phyloP scores from a whole-genome alignment of 2,888 invertebrate species.

The Deladenus siricidicola region DNA sequence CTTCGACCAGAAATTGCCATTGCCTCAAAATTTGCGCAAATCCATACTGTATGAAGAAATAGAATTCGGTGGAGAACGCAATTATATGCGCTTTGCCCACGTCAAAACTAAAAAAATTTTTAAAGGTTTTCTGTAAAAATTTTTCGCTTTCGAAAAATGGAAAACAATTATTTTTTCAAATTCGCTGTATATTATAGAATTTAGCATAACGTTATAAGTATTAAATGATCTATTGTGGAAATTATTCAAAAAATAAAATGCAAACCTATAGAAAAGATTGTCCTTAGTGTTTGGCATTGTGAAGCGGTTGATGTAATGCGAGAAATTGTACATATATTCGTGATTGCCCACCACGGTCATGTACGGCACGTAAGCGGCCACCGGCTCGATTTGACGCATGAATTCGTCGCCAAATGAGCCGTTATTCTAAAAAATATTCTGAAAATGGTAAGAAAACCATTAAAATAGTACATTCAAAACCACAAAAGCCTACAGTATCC shows the following conservation, averaged over 20 bases:
- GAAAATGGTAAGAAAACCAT: neutral
- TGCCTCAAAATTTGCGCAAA: conserved; percentile 61
- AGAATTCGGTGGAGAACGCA: conserved; percentile 83
- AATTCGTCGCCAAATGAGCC: conserved; percentile 79
- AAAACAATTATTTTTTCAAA: neutral
- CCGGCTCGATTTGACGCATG: conserved; percentile 79
- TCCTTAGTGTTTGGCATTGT: conserved; percentile 67
- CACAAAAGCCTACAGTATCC: no score
- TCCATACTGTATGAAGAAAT: conserved; percentile 82
- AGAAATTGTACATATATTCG: conserved; percentile 68
- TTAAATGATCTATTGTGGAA: neutral
- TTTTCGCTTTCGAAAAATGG: neutral
- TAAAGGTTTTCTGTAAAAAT: neutral
- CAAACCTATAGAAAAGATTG: conserved; percentile 53
- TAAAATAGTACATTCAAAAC: no score
- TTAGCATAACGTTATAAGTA: neutral
- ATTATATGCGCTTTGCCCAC: conserved; percentile 83
- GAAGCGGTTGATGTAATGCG: conserved; percentile 82
- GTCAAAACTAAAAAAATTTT: conserved; percentile 65
- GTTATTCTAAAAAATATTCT: no score
- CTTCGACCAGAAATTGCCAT: conserved; percentile 46
- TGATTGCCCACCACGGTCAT: conserved; percentile 62
- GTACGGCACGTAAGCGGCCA: conserved; percentile 82
- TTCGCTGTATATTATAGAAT: neutral
- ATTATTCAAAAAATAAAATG: no score